Conservation (phyloP, 2,888 invertebrate genomes). For the Synergus itoensis region DNA sequence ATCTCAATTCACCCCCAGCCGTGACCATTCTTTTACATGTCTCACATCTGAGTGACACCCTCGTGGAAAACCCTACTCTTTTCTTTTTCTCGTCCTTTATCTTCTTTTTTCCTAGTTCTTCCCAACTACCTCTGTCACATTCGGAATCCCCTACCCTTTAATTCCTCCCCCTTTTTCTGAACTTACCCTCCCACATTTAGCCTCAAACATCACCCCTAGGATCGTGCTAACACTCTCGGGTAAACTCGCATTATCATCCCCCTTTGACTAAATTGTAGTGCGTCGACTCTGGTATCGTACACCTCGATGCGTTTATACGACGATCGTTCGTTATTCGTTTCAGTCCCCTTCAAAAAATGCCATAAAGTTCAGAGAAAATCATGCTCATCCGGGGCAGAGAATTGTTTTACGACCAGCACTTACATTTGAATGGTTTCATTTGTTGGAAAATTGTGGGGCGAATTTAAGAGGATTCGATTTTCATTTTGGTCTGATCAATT, state of each 20-base stretch:
- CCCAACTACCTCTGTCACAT: conserved; percentile 21
- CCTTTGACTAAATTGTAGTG: conserved; percentile 20
- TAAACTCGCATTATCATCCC: conserved; percentile 40
- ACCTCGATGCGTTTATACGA: conserved; percentile 41
- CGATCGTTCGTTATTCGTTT: conserved; percentile 40
- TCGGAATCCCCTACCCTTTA: background rate
- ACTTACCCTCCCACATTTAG: conserved; percentile 34
- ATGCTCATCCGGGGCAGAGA: conserved; percentile 16
- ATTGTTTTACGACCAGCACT: conserved; percentile 39
- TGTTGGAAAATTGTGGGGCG: conserved; percentile 20
- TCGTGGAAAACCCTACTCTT: conserved; percentile 43
- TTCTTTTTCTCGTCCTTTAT: background rate
- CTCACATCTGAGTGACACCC: conserved; percentile 64
- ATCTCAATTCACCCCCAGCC: conserved; percentile 74
- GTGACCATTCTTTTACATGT: conserved; percentile 66
- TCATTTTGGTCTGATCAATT: conserved; percentile 3
- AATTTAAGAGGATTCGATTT: background rate
- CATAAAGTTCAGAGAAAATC: conserved; percentile 17
- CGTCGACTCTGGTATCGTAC: conserved; percentile 27
- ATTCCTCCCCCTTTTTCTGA: background rate
- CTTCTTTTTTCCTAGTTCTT: background rate
- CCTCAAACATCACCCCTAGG: conserved; percentile 32
- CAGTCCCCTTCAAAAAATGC: conserved; percentile 31
- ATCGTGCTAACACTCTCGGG: conserved; percentile 37
- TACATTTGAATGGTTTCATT: conserved; percentile 32